Evolutionary conservation across 2,888 invertebrate species (phyloP).

Genomic region (Drosophila paracracens): DNA sequence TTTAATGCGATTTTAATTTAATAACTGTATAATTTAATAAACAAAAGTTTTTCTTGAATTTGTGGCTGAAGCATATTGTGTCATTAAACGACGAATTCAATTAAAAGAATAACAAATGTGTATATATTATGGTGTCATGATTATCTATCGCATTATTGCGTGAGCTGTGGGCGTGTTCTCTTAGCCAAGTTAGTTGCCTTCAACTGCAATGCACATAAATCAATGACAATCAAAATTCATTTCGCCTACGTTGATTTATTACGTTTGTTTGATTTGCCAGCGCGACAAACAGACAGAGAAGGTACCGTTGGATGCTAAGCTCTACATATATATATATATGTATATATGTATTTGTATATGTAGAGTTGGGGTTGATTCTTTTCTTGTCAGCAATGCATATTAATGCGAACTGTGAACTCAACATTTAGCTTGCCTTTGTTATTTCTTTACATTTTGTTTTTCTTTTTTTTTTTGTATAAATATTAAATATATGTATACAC

Average conservation of each 20-base stretch:
- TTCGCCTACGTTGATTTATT: slow-evolving; percentile 77
- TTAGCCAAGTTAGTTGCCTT: slow-evolving; percentile 28
- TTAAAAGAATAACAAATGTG: not conserved
- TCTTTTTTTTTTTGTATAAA: slow-evolving; percentile 44
- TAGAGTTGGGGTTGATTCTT: slow-evolving; percentile 15
- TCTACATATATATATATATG: not conserved
- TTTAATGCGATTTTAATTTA: not conserved
- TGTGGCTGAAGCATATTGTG: not conserved
- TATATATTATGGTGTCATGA: slow-evolving; percentile 54
- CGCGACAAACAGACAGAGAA: slow-evolving; percentile 20
- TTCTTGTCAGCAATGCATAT: slow-evolving; percentile 74
- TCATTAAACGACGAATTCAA: not conserved
- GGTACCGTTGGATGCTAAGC: slow-evolving; percentile 4
- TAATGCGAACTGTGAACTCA: slow-evolving; percentile 60
- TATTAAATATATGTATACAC: slow-evolving; percentile 52
- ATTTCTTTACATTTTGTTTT: slow-evolving; percentile 10
- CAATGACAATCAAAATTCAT: slow-evolving; percentile 81
- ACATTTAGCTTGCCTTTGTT: slow-evolving; percentile 39
- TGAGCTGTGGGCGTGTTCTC: slow-evolving; percentile 52
- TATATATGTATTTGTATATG: not conserved
- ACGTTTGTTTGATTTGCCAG: slow-evolving; percentile 72
- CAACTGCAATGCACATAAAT: slow-evolving; percentile 74
- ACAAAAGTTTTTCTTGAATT: not conserved
- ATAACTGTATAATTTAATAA: not conserved
- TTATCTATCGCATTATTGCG: slow-evolving; percentile 63